Base-by-base conservation (phyloP, 2,113 vertebrate species). In the Kryptolebias marmoratus region DNA sequence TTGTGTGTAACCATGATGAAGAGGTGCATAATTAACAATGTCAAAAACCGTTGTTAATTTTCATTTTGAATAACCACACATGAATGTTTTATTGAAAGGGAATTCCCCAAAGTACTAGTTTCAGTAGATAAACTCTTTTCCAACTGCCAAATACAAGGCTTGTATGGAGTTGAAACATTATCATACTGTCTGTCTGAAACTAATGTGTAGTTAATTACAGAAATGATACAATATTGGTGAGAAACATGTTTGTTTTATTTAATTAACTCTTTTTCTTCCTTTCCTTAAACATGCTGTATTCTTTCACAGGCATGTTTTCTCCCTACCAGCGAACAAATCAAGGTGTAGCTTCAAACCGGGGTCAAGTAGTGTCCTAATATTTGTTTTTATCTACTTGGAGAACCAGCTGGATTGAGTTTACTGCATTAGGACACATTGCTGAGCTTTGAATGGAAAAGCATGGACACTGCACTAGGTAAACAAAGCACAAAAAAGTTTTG, bases 121-220 rank as follows among this genome's bases (percentile, higher is more conserved):
- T 71, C 16, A 49, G 52, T 55, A 36, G 64, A 84, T 79, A 73
- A 71, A 72, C 53, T 81, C 49, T 47, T 71, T 71, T 62, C 39
- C 18, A 61, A 18, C 59, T 58, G 69, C 44, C 60, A 74, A 45
- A 44, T 55, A 73, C 65, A 85, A 67, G 62, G 71, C 65, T 63
- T 30, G 79, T 64, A 56, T 4, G 39, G 36, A 58, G 67, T 72
- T 78, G 57, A 77, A 73, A 87, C 64, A 71, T 49, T 49, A 80
- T 75, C 71, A 64, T 11, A 69, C 45, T n/a, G 2, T 73, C 28
- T 79, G 2, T 73, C 31, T 80, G 44, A 53, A 77, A 45, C 63
- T 32, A 28, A 44, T 28, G 1, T 9, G 9, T 27, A 76, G 31
- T 47, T 11, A 30, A 65, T 47, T 64, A 59, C 55, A 62, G 30